Evolutionary conservation across 2,888 invertebrate genomes (phyloP), one percentile per base, ranked within the genome.

Genomic region (Eubasilissa splendida): DNA sequence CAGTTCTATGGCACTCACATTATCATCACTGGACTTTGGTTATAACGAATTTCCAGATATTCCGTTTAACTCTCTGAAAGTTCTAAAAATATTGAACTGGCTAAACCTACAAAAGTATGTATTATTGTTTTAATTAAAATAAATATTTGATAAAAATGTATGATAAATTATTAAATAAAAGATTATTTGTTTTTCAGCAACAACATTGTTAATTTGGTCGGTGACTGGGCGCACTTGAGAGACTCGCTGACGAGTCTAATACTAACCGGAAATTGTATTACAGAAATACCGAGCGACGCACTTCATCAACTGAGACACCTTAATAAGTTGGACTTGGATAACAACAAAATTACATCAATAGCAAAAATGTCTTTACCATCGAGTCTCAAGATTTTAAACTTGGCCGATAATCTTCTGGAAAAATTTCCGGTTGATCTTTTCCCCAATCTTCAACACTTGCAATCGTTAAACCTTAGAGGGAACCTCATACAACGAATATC

Each of bases 21-120:
- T 97, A 84, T 94, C 95, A 87, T 96, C 96, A 76, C 88, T 97
- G 89, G 97, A 97, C 90, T 91, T 96, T 86, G 94, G 95, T 87
- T 95, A 94, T 91, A 96, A 96, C 90, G 93, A 93, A 88, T 92
- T 95, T 87, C 94, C 95, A 87, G 93, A 93, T 87, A 91, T 95
- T 87, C 95, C 95, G 85, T 93, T 94, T 86, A 91, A 92, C 87
- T 93, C 95, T 85, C 91, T 95, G 86, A 93, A 92, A 87, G 92
- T 93, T 85, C 91, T 95, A 85, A 93, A 92, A 88, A 93, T 93
- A 88, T 91, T 96, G 86, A 95, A 95, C 88, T 95, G 95, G 95
- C 91, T 95, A 86, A 95, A 96, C 90, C 91, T 96, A 87, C 95
- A 95, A 90, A 94, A 95, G 95, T 95, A 92, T 91, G 92, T 87